Conservation (phyloP, 1,140 invertebrate species). For the Micrasema minimum region DNA sequence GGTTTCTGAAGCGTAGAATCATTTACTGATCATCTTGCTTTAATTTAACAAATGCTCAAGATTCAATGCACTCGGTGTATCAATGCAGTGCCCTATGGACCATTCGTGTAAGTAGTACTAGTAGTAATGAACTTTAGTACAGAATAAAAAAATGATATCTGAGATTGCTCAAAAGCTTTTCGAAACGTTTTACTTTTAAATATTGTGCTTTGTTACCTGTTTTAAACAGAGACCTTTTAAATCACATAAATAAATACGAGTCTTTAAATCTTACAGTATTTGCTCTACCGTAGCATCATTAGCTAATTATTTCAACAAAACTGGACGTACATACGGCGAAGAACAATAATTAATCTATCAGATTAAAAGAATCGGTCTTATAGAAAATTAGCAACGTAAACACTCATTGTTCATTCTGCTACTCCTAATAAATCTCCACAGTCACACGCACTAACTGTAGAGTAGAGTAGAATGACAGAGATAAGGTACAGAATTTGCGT, state of each 20-base stretch:
- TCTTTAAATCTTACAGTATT: background rate
- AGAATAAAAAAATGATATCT: too few species aligned
- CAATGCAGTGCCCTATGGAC: too few species aligned
- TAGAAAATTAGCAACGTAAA: slow-evolving; percentile 46
- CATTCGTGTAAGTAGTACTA: too few species aligned
- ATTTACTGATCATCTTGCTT: too few species aligned
- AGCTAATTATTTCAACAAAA: background rate
- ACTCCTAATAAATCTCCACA: slow-evolving; percentile 27
- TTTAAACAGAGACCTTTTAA: background rate
- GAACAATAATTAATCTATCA: slow-evolving; percentile 41
- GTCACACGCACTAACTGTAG: slow-evolving; percentile 18
- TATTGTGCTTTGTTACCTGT: too few species aligned
- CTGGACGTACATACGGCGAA: background rate
- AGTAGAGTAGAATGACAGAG: slow-evolving; percentile 17
- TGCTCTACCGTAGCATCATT: slow-evolving; percentile 1
- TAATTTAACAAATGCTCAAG: too few species aligned
- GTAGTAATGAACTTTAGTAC: too few species aligned
- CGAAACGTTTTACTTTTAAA: too few species aligned
- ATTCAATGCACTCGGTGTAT: too few species aligned
- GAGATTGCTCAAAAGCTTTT: too few species aligned
- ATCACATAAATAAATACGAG: background rate
- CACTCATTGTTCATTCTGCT: slow-evolving; percentile 28
- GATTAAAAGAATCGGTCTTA: slow-evolving; percentile 38
- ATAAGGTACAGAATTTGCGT: slow-evolving; percentile 27
- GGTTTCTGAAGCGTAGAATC: too few species aligned